Base-by-base conservation (phyloP, 92 coral and sea anemone species). In the Epizoanthus stellaris region DNA sequence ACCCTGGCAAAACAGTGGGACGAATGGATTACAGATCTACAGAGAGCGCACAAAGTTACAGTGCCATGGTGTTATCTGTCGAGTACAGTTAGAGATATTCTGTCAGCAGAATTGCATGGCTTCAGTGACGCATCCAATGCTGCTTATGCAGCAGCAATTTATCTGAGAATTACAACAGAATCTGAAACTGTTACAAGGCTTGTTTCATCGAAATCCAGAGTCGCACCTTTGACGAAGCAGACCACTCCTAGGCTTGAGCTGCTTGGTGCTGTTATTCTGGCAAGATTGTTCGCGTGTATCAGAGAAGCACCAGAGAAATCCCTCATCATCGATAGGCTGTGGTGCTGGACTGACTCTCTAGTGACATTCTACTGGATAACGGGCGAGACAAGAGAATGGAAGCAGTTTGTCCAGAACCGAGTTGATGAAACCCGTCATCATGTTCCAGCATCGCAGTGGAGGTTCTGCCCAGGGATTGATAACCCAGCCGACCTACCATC, bases 401-500 rank as follows among this genome's bases (percentile, higher is more conserved):
- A 87, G 52, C 90, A 82, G 84, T 90, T 82, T 66, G 91, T 91
- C 0, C 91, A 87, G 80, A 84, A 83, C 70, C 74, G 81, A 36
- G 85, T 91, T 40, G 40, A 83, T 42, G 89, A 91, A 88, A 91
- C 84, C 6, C 80, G 89, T 59, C 36, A 52, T 45, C 87, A 77
- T 2, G 84, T 80, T 70, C 70, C 77, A 25, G 66, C 81, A 43
- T 53, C 66, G 3, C 30, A 70, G 43, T 87, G 91, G 88, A 83
- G 36, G 17, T 85, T 70, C 67, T 76, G 86, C 49, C 64, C 91
- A 7, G 88, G 88, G n/a, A 30, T 10, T 20, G 89, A 21, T 4
- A 91, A 91, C 43, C 91, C 87, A 10, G 91, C 93, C 3, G 93
- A 84, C 60, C 25, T 91, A 38, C 80, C 89, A 17, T 84, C 94